Percentiles rank a stretch among this genome's conserved stretches.
phyloP scores from a whole-genome alignment of 2,797 vertebrate genomes.

The Zenarchopterus dispar region DNA sequence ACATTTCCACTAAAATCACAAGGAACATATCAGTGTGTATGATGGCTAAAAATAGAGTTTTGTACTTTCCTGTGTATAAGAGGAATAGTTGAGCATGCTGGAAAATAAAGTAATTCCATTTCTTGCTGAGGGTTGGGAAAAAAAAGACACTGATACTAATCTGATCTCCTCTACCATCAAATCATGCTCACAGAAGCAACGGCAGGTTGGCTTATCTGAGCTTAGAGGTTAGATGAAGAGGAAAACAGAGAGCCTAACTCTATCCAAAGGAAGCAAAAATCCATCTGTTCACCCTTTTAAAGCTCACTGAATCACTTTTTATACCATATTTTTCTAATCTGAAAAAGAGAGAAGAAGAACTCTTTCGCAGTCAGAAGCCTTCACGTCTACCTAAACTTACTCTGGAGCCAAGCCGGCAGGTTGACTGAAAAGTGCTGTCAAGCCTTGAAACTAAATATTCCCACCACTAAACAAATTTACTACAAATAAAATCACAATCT shows the following conservation, averaged over 20 bases:
- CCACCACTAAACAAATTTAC: too few relatives aligned
- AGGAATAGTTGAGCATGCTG: constrained; percentile 9
- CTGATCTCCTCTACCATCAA: constrained; percentile 1
- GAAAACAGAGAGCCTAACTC: not conserved
- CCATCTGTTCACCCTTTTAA: constrained; percentile 4
- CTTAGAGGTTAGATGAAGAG: constrained; percentile 7
- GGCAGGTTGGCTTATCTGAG: constrained; percentile 4
- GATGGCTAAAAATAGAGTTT: not conserved
- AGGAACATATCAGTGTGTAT: not conserved
- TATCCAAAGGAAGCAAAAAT: constrained; percentile 8
- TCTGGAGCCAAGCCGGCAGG: too few relatives aligned
- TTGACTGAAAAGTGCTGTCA: too few relatives aligned
- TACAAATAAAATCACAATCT: too few relatives aligned
- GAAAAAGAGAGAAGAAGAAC: not conserved
- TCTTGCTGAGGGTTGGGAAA: constrained; percentile 2
- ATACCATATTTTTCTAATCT: constrained; percentile 8
- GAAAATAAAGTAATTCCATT: constrained; percentile 15
- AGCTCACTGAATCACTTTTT: constrained; percentile 2
- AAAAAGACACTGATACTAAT: not conserved
- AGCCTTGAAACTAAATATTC: too few relatives aligned
- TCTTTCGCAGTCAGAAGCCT: too few relatives aligned
- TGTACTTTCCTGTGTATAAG: not conserved
- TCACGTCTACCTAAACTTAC: too few relatives aligned
- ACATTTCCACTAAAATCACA: constrained; percentile 3
- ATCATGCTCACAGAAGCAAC: constrained; percentile 1